Base-by-base conservation (phyloP, 2,888 invertebrate species). In the Scaptomyza polygonia region DNA sequence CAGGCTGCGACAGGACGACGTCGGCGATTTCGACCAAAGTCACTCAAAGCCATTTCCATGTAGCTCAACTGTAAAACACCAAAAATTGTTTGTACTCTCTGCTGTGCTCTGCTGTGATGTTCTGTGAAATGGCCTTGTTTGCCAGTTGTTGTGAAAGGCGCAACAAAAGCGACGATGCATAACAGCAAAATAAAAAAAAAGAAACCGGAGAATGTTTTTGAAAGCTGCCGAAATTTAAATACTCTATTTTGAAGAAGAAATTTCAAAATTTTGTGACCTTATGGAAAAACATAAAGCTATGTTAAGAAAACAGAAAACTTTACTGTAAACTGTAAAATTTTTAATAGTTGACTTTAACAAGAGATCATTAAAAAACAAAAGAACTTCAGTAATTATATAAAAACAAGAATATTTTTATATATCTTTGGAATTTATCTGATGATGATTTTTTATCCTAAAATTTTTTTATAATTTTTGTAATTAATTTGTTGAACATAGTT, bases 41-140 rank as follows among this genome's bases (percentile, higher is more conserved):
- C 84, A 87, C 88, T 89, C 86, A 85, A 87, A 89, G 85, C 77
- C 89, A 89, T 89, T 89, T 88, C 73, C 79, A 86, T 84, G 88
- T 72, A 30, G 63, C 70, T 58, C 49, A 57, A 72, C 84, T 80
- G 77, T 67, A 67, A 53, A 74, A 71, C 49, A 70, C 61, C 61
- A 72, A 62, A 72, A 77, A 67, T 63, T 56, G 64, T 67, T 63
- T 66, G 59, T 72, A 68, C 53, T 45, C 65, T 65, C 58, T 34
- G 18, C 39, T 5, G 16, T 36, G 36, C 36, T 14, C 0, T 5
- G 30, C 3, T 32, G 32, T 34, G 34, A n/a, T 34, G 34, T 5
- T 12, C 12, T 34, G 32, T 12, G 4, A 52, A 61, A 58, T 75
- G 76, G 77, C 78, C 76, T 85, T 79, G 85, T 79, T 82, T 79